phyloP scores from a whole-genome alignment of 2,113 vertebrate species.

The Dasyurus viverrinus region DNA sequence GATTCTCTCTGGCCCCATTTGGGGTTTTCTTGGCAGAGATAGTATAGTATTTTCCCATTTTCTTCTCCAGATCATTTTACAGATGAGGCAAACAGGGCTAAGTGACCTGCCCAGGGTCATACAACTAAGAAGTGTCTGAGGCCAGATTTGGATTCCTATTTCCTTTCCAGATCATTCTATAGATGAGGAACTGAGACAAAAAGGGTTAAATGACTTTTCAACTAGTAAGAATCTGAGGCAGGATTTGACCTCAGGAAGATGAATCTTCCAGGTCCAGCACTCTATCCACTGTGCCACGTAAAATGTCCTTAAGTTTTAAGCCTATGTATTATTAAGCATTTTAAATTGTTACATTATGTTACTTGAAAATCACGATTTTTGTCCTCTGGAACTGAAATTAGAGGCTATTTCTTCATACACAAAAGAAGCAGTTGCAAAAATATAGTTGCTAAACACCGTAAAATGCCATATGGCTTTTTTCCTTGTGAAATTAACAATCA shows the following conservation, averaged over 20 bases:
- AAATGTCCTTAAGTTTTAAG: slow-evolving; percentile 29
- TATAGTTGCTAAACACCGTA: slow-evolving; percentile 24
- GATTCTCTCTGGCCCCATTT: background rate
- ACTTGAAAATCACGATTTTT: slow-evolving; percentile 23
- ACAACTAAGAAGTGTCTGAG: background rate
- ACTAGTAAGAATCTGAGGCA: background rate
- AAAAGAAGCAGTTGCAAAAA: slow-evolving; percentile 38
- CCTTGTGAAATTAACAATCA: slow-evolving; percentile 50
- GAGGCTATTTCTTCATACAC: background rate
- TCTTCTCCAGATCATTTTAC: background rate
- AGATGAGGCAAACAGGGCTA: background rate
- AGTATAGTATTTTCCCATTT: background rate
- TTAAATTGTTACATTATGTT: background rate
- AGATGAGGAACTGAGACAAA: background rate
- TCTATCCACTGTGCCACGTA: background rate
- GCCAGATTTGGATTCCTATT: background rate
- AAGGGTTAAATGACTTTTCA: background rate
- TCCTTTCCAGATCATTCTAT: background rate
- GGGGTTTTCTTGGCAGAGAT: background rate
- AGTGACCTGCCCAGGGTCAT: background rate
- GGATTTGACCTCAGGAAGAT: background rate
- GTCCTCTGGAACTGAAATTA: slow-evolving; percentile 36
- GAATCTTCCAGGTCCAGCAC: background rate
- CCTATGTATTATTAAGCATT: slow-evolving; percentile 39
- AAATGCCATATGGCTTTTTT: slow-evolving; percentile 35